Evolutionary conservation across 1,140 invertebrate genomes (phyloP).

Genomic region (Oppia nitens): DNA sequence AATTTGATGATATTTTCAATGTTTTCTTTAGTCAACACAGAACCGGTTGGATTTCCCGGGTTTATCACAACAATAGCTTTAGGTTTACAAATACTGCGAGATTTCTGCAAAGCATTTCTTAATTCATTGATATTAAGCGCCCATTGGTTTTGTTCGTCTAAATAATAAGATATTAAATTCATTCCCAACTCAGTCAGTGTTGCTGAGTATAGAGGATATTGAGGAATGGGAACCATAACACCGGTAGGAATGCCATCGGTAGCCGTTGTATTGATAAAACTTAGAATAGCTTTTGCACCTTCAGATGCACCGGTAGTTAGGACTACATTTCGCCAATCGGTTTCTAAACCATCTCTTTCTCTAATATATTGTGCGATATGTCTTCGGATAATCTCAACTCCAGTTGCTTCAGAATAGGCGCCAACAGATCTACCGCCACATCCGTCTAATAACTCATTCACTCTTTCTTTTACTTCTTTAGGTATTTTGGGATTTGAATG

Average conservation of each 20-base stretch:
- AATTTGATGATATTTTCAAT: slow-evolving; percentile 86
- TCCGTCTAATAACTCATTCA: slow-evolving; percentile 48
- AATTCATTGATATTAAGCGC: slow-evolving; percentile 61
- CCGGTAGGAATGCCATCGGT: slow-evolving; percentile 43
- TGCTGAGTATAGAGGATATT: slow-evolving; percentile 97
- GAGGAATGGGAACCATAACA: slow-evolving; percentile 92
- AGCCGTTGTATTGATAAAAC: slow-evolving; percentile 10
- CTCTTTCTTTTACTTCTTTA: slow-evolving; percentile 64
- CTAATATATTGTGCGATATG: slow-evolving; percentile 79
- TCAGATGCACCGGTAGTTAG: slow-evolving; percentile 78
- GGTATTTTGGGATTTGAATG: slow-evolving; percentile 48
- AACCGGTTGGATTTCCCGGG: slow-evolving; percentile 91
- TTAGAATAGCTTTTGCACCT: slow-evolving; percentile 49
- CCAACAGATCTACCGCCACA: slow-evolving; percentile 67
- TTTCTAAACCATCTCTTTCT: slow-evolving; percentile 57
- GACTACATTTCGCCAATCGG: slow-evolving; percentile 60
- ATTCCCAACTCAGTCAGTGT: slow-evolving; percentile 78
- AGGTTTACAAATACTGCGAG: slow-evolving; percentile 47
- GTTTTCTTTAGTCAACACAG: slow-evolving; percentile 71
- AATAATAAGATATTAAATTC: slow-evolving; percentile 68
- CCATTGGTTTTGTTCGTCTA: slow-evolving; percentile 57
- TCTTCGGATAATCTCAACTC: slow-evolving; percentile 72
- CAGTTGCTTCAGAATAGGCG: slow-evolving; percentile 74
- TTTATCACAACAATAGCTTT: slow-evolving; percentile 89
- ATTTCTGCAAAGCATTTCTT: slow-evolving; percentile 52